These are phyloP conservation scores for Danio rerio DNA, from an alignment of 2,113 vertebrate species.

Conservation along the genomic window GRCz12tu NC_133189.1:36779501-36780000, in stretches of 20 bases:
- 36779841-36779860: too few species aligned
- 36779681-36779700: neutral
- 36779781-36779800: too few species aligned
- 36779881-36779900: too few species aligned
- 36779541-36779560: neutral
- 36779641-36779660: constrained; percentile 1
- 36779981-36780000: too few species aligned
- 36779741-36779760: neutral
- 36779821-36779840: too few species aligned
- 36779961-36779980: too few species aligned
- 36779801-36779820: too few species aligned
- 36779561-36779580: neutral
- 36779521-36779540: neutral
- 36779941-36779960: too few species aligned
- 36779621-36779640: constrained; percentile 21
- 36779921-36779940: too few species aligned
- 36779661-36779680: neutral
- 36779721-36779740: neutral
- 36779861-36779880: too few species aligned
- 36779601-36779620: constrained; percentile 15
- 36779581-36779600: neutral
- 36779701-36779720: neutral
- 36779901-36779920: too few species aligned
- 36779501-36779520: neutral
- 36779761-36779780: too few species aligned